Evolutionary conservation across 2,797 vertebrate genomes (phyloP).

Genomic region (Harpagifer antarcticus): DNA sequence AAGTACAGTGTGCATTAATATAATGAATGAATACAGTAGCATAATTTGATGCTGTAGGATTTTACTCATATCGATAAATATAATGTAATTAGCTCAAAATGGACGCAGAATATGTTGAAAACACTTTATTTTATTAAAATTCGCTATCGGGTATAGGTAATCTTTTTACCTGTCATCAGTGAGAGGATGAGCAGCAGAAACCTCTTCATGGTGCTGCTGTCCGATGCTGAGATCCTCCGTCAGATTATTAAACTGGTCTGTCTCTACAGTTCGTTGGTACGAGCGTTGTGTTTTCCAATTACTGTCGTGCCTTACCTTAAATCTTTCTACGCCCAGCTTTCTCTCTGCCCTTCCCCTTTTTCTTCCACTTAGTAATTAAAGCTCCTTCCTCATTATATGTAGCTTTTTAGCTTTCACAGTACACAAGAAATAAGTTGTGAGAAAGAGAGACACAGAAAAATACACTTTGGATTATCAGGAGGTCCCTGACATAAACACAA

Average conservation of each 20-base stretch:
- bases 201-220: slow-evolving; percentile 14
- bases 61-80: no score
- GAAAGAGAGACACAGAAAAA: not conserved
- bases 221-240: not conserved
- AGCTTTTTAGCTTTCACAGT: not conserved
- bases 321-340: fast-evolving
- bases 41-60: no score
- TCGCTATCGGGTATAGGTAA: not conserved
- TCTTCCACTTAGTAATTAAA: not conserved
- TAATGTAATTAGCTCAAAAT: no score
- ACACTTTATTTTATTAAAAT: no score
- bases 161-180: slow-evolving; percentile 41
- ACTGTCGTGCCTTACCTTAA: not conserved
- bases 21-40: no score
- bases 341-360: not conserved
- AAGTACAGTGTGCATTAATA: no score
- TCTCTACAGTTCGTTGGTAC: not conserved
- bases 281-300: not conserved
- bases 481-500: no score
- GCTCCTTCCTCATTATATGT: not conserved
- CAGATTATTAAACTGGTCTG: not conserved
- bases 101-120: no score
- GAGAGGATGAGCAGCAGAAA: slow-evolving; percentile 37
- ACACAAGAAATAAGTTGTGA: not conserved
- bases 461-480: not conserved